Conservation (phyloP, 2,113 vertebrate genomes). For the Eurystomus gularis region DNA sequence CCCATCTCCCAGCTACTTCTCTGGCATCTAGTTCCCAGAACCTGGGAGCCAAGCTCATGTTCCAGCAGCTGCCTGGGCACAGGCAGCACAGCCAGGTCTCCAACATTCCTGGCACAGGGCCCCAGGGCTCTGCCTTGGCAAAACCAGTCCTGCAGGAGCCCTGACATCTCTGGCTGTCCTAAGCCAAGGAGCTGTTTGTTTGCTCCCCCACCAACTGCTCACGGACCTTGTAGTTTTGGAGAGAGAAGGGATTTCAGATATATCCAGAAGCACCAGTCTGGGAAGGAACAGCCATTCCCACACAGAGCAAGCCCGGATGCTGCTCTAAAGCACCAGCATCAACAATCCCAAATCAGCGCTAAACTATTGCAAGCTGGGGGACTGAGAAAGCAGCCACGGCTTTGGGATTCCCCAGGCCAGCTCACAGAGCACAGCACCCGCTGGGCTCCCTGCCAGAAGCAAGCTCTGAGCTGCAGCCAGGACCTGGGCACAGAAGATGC, state of each 20-base stretch:
- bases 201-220: background rate
- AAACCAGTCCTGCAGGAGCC: background rate
- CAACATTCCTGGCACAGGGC: background rate
- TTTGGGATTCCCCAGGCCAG: background rate
- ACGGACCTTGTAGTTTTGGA: background rate
- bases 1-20: background rate
- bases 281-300: background rate
- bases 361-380: background rate
- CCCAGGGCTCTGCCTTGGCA: background rate
- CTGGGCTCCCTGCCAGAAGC: background rate
- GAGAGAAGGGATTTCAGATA: background rate
- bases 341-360: background rate
- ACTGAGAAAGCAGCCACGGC: background rate
- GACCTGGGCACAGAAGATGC: background rate
- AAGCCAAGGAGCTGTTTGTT: background rate
- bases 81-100: too few species aligned
- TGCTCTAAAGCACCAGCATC: background rate
- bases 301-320: background rate
- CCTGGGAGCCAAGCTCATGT: background rate
- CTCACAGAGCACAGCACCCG: fast-evolving
- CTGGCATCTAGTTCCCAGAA: background rate
- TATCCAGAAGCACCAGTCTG: background rate
- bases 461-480: background rate
- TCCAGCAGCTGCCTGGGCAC: background rate
- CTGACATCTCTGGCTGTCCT: background rate